phyloP scores from a whole-genome alignment of 2,113 vertebrate genomes.

The Tamias sibiricus region DNA sequence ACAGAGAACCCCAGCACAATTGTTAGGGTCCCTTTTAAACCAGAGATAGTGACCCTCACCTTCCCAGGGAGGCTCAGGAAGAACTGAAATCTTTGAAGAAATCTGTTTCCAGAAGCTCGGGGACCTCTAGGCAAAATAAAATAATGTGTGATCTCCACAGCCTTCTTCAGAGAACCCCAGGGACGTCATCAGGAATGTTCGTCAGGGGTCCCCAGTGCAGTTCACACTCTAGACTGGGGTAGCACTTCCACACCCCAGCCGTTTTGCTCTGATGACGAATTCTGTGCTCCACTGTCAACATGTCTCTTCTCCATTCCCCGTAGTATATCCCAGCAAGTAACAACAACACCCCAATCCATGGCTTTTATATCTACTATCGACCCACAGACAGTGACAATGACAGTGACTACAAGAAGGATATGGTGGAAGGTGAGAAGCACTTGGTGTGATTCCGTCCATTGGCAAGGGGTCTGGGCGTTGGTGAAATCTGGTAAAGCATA shows the following conservation, averaged over 20 bases:
- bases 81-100: not conserved
- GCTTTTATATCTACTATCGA: constrained; percentile 98
- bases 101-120: not conserved
- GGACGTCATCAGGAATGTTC: not conserved
- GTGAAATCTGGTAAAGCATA: not conserved
- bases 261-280: not conserved
- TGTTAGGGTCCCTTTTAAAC: not conserved
- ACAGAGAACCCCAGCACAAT: not conserved
- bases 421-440: constrained; percentile 92
- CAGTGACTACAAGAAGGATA: constrained; percentile 98
- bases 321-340: constrained; percentile 96
- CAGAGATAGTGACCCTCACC: not conserved
- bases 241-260: not conserved
- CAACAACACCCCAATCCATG: constrained; percentile 98
- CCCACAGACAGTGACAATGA: constrained; percentile 99
- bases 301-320: constrained; percentile 59
- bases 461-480: not conserved
- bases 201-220: not conserved
- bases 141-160: not conserved
- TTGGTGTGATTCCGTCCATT: not conserved
- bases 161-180: not conserved
- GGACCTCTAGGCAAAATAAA: not conserved
- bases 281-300: constrained; percentile 4
- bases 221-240: not conserved
- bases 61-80: not conserved